Evolutionary conservation across 2,797 vertebrate genomes (phyloP), one percentile per base, ranked within the genome.

Genomic region (Chrosomus eos): DNA sequence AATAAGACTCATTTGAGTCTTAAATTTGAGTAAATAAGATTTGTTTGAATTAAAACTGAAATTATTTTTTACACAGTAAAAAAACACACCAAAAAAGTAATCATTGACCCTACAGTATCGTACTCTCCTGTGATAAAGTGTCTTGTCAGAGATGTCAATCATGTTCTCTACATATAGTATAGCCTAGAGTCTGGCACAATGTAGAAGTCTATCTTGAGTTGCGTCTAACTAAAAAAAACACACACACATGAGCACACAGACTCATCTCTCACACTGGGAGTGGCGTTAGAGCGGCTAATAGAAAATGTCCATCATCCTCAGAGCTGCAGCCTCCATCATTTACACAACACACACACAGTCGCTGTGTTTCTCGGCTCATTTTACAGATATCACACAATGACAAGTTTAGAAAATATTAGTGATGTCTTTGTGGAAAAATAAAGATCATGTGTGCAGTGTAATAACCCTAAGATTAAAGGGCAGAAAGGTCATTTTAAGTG

Each of bases 281-380:
- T 76, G 64, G 55, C 55, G 77, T 77, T 86, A 78, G 62, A 51
- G 43, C 74, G 18, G 62, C 2, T 74, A 87, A 87, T 82, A 88
- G 80, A 82, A 87, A 82, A 78, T 80, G 85, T 88, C 87, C 75
- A 88, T 88, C 87, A 82, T 76, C 73, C 68, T 31, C 83, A 73
- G 75, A 73, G 58, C 85, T 67, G 82, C 64, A 80, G 82, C 7
- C 28, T 90, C 72, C 81, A 66, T 51, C 51, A 36, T 55, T 84
- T 28, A 75, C 81, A 62, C 81, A 53, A 64, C 78, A 64, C 78
- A 64, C 78, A 23, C 76, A 21, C 76, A 64, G 33, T 5, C 23
- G 48, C 81, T 66, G 19, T 31, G 64, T 78, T 78, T 84, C 53
- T n/a, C 45, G 21, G 66, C 10, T 71, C 79, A 78, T 67, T 77